Conservation (phyloP, 2,113 vertebrate genomes). For the Procavia capensis region DNA sequence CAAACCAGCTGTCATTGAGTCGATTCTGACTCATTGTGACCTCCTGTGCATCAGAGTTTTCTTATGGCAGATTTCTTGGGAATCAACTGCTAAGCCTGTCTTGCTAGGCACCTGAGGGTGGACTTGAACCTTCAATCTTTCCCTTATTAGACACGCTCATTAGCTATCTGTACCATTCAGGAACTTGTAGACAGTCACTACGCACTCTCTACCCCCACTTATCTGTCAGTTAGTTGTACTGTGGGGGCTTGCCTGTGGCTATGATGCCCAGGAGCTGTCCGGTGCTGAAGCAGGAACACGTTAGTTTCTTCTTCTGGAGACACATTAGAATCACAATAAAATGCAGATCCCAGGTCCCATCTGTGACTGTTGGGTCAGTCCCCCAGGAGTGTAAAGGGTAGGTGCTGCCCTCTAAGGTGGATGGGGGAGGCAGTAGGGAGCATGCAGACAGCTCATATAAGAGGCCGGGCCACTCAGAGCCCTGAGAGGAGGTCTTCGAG, state of each 20-base stretch:
- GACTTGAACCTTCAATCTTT: too few relatives aligned
- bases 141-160: too few relatives aligned
- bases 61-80: neutral
- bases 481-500: fast-evolving
- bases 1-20: neutral
- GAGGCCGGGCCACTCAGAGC: neutral
- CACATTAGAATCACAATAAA: neutral
- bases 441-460: neutral
- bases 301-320: fast-evolving
- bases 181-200: fast-evolving
- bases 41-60: neutral
- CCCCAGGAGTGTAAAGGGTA: fast-evolving
- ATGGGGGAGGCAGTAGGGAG: fast-evolving
- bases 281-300: fast-evolving
- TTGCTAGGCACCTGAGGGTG: too few relatives aligned
- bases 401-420: fast-evolving
- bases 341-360: fast-evolving
- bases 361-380: fast-evolving
- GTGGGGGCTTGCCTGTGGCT: too few relatives aligned
- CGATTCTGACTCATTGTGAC: neutral
- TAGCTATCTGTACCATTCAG: neutral
- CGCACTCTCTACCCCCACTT: fast-evolving
- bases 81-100: too few relatives aligned
- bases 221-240: too few relatives aligned
- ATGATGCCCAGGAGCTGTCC: too few relatives aligned